Evolutionary conservation across 2,113 vertebrate species (phyloP), one percentile per base, ranked within the genome.

Genomic region (Tragelaphus scriptus): DNA sequence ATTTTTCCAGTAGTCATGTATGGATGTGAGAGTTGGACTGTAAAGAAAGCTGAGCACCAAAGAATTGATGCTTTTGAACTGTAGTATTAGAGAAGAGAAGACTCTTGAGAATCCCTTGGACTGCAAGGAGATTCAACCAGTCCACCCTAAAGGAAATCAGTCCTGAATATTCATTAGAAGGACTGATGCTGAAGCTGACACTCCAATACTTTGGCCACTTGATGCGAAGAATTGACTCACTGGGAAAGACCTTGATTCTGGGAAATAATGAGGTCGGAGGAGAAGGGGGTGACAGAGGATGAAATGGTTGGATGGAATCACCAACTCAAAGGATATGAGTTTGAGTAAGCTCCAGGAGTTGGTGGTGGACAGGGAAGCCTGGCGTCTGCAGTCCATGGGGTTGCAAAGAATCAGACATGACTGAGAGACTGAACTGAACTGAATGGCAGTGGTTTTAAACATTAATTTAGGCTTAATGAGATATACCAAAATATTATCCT

Each of bases 381-480:
- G 36, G 36, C 0, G 0, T 75, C 21, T 23, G 2, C 19, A 75
- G 36, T 71, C 10, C n/a, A 40, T 40, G n/a, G 19, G 68, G n/a
- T 23, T 40, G n/a, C 68, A 23, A 71, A 71, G 68, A 75, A 36
- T 13, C 12, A 5, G 36, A 40, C 21, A 25, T 40, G 36, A 75
- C 19, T 75, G 68, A 75, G 19, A 1, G 1, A 71, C 68, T 6
- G 19, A 19, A 75, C n/a, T 40, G n/a, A 40, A 71, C 21, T 75
- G 68, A 75, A 17, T n/a, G 32, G 96, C 16, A 75, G 14, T 26
- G n/a, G 79, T 91, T 79, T 82, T 87, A 11, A 96, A 85, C 95
- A 88, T 56, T 91, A 49, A 93, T 93, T 96, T 59, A 44, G 68
- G 40, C 8, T 17, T 4, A 68, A 90, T 84, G 11, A 97, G 32